phyloP scores from a whole-genome alignment of 2,113 vertebrate genomes.

The Chaetodon trifascialis region DNA sequence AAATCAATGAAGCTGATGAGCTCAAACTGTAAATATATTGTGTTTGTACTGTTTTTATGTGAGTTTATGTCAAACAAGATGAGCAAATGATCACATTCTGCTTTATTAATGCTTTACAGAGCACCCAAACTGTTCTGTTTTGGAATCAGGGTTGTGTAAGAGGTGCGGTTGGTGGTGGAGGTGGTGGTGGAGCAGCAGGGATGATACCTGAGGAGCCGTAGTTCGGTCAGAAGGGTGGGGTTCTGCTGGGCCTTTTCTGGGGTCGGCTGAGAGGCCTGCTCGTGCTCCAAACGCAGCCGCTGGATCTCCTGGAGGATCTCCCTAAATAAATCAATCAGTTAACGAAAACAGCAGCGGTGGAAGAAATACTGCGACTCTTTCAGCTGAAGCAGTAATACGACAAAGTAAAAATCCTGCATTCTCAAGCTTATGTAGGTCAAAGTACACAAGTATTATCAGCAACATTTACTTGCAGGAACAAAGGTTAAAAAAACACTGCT shows the following conservation, averaged over 20 bases:
- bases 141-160: neutral
- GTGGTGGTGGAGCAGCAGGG: neutral
- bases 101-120: too few relatives aligned
- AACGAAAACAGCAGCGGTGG: neutral
- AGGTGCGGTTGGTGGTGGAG: neutral
- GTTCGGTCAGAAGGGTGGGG: constrained; percentile 92
- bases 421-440: too few relatives aligned
- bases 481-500: too few relatives aligned
- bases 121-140: too few relatives aligned
- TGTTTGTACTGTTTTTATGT: too few relatives aligned
- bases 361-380: neutral
- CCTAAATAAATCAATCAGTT: constrained; percentile 68
- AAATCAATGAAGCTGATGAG: too few relatives aligned
- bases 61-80: too few relatives aligned
- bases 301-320: constrained; percentile 97
- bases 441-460: too few relatives aligned
- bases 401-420: neutral
- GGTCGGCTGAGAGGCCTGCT: constrained; percentile 95
- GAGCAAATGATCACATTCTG: too few relatives aligned
- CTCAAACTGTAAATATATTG: too few relatives aligned
- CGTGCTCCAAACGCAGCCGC: constrained; percentile 93
- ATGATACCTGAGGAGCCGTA: constrained; percentile 91
- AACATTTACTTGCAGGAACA: too few relatives aligned
- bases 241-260: constrained; percentile 97
- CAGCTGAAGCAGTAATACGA: neutral